Conservation (phyloP, 2,888 invertebrate genomes). For the Phengaris alcon region DNA sequence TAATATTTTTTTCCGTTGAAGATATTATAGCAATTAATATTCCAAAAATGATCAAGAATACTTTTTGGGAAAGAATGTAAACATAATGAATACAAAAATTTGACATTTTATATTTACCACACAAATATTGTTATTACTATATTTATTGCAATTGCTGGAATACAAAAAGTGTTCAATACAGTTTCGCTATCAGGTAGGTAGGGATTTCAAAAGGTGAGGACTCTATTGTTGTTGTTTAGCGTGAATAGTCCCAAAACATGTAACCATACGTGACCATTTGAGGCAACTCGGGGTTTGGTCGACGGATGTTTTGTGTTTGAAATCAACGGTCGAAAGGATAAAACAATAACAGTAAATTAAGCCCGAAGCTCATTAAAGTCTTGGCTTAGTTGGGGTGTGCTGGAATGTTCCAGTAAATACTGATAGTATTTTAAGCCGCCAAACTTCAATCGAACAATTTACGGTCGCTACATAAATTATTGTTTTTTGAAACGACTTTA, state of each 20-base stretch:
- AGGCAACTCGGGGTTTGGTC: conserved; percentile 52
- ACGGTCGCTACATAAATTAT: conserved; percentile 39
- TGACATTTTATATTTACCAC: background rate
- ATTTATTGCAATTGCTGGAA: background rate
- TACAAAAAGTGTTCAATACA: background rate
- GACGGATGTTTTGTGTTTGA: conserved; percentile 52
- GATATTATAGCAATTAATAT: background rate
- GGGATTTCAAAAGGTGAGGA: background rate
- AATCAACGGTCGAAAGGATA: conserved; percentile 58
- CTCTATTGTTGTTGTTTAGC: conserved; percentile 2
- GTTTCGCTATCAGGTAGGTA: conserved; percentile 1
- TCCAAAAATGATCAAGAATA: background rate
- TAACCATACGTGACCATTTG: conserved; percentile 45
- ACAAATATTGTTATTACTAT: background rate
- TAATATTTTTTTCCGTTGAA: background rate
- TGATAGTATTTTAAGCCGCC: conserved; percentile 58
- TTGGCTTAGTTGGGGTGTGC: conserved; percentile 43
- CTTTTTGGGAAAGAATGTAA: background rate
- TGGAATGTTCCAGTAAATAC: conserved; percentile 43
- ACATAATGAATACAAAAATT: background rate
- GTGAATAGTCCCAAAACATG: conserved; percentile 1
- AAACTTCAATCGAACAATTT: conserved; percentile 61
- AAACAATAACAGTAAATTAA: conserved; percentile 76
- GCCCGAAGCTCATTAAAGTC: conserved; percentile 72
- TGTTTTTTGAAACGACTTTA: conserved; percentile 32